Percentiles rank a stretch among this genome's conserved stretches.
phyloP scores from a whole-genome alignment of 2,113 vertebrate species.

The Cercocebus atys region DNA sequence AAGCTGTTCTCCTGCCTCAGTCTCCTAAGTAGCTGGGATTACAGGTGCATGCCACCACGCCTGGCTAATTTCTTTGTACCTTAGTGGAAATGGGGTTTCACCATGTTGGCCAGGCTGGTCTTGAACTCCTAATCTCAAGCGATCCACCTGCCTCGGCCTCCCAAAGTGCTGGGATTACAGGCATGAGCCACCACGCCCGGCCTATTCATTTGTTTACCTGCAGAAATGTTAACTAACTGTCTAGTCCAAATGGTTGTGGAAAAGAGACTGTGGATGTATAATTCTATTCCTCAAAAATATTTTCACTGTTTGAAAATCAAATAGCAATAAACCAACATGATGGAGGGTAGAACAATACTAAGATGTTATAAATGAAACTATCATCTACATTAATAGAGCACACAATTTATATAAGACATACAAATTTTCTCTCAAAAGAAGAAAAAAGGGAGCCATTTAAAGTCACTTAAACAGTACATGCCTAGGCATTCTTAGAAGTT shows the following conservation, averaged over 20 bases:
- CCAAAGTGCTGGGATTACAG: too few relatives aligned
- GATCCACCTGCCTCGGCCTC: too few relatives aligned
- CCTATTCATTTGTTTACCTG: slow-evolving; percentile 13
- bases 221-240: slow-evolving; percentile 45
- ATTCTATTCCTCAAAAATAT: slow-evolving; percentile 21
- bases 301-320: slow-evolving; percentile 36
- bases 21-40: too few relatives aligned
- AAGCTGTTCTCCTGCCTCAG: too few relatives aligned
- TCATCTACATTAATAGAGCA: slow-evolving; percentile 5
- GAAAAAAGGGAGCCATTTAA: background rate
- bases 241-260: background rate
- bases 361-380: slow-evolving; percentile 34
- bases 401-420: background rate
- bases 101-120: too few relatives aligned
- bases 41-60: too few relatives aligned
- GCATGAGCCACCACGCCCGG: too few relatives aligned
- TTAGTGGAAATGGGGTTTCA: too few relatives aligned
- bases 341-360: background rate
- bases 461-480: slow-evolving; percentile 1
- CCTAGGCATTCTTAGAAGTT: slow-evolving; percentile 5
- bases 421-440: slow-evolving; percentile 28
- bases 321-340: slow-evolving; percentile 16
- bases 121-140: too few relatives aligned
- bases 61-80: too few relatives aligned
- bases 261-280: background rate